Conservation (phyloP, 2,113 vertebrate genomes). For the Burhinus oedicnemus region DNA sequence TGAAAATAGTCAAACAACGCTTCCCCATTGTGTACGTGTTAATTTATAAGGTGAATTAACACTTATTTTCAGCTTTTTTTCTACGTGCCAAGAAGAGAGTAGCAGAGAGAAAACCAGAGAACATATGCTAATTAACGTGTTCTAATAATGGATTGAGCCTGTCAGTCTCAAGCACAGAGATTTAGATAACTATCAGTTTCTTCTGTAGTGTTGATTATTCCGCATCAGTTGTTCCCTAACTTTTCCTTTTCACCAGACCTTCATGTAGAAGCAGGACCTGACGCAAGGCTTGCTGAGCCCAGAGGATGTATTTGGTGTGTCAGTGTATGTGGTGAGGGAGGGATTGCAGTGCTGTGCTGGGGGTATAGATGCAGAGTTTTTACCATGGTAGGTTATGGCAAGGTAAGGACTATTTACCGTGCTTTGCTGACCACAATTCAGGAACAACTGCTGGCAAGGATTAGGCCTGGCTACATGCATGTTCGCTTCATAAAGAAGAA, state of each 20-base stretch:
- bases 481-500: not conserved
- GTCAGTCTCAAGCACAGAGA: not conserved
- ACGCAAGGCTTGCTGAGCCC: not conserved
- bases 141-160: slow-evolving; percentile 5
- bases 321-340: not conserved
- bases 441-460: not conserved
- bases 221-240: not conserved
- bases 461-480: not conserved
- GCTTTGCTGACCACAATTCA: not conserved
- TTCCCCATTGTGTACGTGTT: slow-evolving; percentile 24
- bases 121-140: slow-evolving; percentile 40
- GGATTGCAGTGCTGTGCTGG: not conserved
- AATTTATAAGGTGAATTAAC: slow-evolving; percentile 78
- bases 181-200: slow-evolving; percentile 14
- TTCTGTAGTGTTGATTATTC: slow-evolving; percentile 19
- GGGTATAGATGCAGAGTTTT: not conserved
- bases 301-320: not conserved
- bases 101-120: slow-evolving; percentile 23
- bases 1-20: slow-evolving; percentile 54
- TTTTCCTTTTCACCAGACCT: not conserved
- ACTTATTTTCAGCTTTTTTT: slow-evolving; percentile 35
- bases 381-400: not conserved
- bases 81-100: not conserved
- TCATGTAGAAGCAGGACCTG: not conserved
- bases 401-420: not conserved